phyloP scores from a whole-genome alignment of 2,113 vertebrate species.

The Semicossyphus pulcher region DNA sequence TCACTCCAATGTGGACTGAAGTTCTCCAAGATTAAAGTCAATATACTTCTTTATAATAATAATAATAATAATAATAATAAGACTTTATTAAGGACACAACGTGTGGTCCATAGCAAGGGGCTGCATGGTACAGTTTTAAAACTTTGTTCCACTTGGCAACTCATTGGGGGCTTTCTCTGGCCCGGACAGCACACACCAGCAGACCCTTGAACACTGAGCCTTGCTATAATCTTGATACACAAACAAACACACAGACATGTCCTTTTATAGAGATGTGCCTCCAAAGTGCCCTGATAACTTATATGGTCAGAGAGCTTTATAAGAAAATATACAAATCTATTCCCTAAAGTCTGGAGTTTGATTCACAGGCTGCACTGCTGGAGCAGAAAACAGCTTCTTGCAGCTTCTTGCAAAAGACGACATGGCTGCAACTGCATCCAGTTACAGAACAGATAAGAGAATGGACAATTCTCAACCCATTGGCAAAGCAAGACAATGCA shows the following conservation, averaged over 20 bases:
- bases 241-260: neutral
- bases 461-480: too few relatives aligned
- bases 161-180: neutral
- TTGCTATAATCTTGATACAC: neutral
- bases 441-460: too few relatives aligned
- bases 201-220: too few relatives aligned
- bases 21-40: too few relatives aligned
- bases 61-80: too few relatives aligned
- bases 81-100: too few relatives aligned
- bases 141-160: neutral
- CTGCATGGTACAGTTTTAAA: neutral
- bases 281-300: neutral
- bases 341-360: neutral
- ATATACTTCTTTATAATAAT: too few relatives aligned
- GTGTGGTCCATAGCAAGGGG: too few relatives aligned
- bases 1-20: too few relatives aligned
- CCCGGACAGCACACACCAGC: neutral
- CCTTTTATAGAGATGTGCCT: neutral
- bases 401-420: too few relatives aligned
- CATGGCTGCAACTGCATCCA: too few relatives aligned
- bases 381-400: neutral
- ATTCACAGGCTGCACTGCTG: neutral
- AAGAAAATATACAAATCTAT: neutral
- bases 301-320: neutral
- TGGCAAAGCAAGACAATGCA: too few relatives aligned